Evolutionary conservation across 2,888 invertebrate species (phyloP).

Genomic region (Tetragonula carbonaria): DNA sequence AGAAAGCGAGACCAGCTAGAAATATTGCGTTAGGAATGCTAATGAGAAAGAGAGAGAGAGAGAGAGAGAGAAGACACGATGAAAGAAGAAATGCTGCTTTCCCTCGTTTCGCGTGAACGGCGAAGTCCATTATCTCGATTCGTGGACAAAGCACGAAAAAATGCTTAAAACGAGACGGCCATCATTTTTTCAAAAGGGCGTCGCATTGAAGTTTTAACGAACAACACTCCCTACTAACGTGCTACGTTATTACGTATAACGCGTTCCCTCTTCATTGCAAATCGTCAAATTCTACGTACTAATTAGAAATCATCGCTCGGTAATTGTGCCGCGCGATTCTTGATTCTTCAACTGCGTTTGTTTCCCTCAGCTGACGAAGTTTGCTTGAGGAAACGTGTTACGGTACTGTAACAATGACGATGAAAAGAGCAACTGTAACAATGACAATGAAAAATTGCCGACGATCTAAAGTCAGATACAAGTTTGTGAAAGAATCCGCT

Average conservation of each 20-base stretch:
- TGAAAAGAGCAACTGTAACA: too few relatives aligned
- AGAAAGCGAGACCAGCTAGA: constrained; percentile 44
- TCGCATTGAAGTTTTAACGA: constrained; percentile 29
- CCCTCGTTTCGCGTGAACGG: constrained; percentile 36
- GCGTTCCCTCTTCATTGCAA: not conserved
- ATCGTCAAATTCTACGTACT: not conserved
- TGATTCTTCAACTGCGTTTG: not conserved
- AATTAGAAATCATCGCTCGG: not conserved
- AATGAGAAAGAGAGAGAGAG: constrained; percentile 52
- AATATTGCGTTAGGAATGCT: constrained; percentile 67
- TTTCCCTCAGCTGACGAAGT: not conserved
- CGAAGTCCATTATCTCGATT: constrained; percentile 58
- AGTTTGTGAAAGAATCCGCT: too few relatives aligned
- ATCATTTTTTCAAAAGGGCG: constrained; percentile 56
- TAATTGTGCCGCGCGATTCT: not conserved
- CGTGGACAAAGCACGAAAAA: constrained; percentile 51
- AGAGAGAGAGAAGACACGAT: constrained; percentile 40
- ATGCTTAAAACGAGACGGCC: constrained; percentile 45
- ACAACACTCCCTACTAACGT: not conserved
- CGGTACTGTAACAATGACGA: too few relatives aligned
- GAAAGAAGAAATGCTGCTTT: constrained; percentile 41
- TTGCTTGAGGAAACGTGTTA: not conserved
- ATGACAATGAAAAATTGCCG: too few relatives aligned
- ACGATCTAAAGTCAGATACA: too few relatives aligned
- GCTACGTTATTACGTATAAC: not conserved